These are phyloP conservation scores for Ostrea edulis DNA, from an alignment of 1,140 invertebrate genomes.

Conservation along the genomic window DNA sequence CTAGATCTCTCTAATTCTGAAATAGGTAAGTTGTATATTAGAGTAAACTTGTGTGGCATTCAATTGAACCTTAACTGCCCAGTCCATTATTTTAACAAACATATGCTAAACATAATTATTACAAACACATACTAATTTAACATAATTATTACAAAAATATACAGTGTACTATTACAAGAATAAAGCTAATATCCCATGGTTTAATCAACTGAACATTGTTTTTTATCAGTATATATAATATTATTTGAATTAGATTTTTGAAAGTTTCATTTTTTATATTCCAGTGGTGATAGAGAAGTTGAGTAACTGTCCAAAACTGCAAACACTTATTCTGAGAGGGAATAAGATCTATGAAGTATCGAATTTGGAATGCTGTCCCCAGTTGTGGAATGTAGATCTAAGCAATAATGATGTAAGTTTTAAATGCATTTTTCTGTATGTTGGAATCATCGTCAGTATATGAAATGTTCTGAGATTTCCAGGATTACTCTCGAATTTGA, in stretches of 20 bases:
- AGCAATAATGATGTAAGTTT: slow-evolving; percentile 75
- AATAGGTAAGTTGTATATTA: slow-evolving; percentile 63
- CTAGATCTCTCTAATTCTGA: slow-evolving; percentile 70
- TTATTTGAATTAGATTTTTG: too few species aligned
- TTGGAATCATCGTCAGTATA: neutral
- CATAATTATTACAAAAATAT: too few species aligned
- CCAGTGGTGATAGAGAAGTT: slow-evolving; percentile 71
- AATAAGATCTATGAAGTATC: slow-evolving; percentile 71
- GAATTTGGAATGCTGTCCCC: slow-evolving; percentile 68
- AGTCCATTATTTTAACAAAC: too few species aligned
- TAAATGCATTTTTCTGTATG: neutral
- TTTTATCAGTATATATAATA: too few species aligned
- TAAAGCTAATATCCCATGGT: too few species aligned
- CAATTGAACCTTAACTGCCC: too few species aligned
- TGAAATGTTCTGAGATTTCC: too few species aligned
- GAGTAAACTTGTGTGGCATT: neutral
- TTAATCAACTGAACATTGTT: too few species aligned
- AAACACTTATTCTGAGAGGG: slow-evolving; percentile 68
- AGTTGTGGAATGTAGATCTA: slow-evolving; percentile 77
- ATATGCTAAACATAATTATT: too few species aligned
- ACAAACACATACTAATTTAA: too few species aligned
- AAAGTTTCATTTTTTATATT: slow-evolving; percentile 48
- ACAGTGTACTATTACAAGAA: too few species aligned
- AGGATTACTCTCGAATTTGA: too few species aligned
- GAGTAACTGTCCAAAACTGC: slow-evolving; percentile 65